Base-by-base conservation (phyloP, 2,113 vertebrate species). In the Trogon surrucura region DNA sequence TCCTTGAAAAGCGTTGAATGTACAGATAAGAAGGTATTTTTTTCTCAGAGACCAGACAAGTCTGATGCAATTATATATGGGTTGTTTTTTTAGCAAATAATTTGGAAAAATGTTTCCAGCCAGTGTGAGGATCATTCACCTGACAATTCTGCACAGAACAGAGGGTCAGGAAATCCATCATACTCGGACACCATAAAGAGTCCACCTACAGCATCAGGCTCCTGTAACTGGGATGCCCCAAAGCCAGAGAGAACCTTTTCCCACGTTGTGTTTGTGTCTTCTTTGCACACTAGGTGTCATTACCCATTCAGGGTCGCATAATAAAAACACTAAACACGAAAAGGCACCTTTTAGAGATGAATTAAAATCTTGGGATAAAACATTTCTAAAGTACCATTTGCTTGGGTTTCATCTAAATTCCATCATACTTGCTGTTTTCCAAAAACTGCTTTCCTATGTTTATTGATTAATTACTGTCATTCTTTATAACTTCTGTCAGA, bases 121-220 rank as follows among this genome's bases (percentile, higher is more conserved):
- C 23, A 64, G 18, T 9, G 1, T 18, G 21, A 23, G 36, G 16
- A 70, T 61, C 36, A 34, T 56, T 78, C 48, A 30, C 22, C 2
- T 44, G 32, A 64, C 10, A 34, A 80, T 93, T 34, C 74, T 67
- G 17, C 34, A 5, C 16, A 32, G 54, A 64, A 22, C 7, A 29
- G 13, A 89, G 11, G 14, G 10, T 4, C 3, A 7, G 27, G 25
- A 79, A 81, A 67, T 22, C 5, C 61, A 64, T 5, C 0, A 0
- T 27, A 38, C 56, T 14, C 20, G 6, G 5, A 41, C 54, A 80
- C 41, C 19, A 38, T 13, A 27, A 85, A 73, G 3, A 61, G 9
- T 9, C 19, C 56, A 69, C 11, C 14, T 32, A 11, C 6, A 44
- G 16, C 25, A 71, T 14, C n/a, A 57, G 2, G 8, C 2, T 67